These are phyloP conservation scores for Ptycholaimellus sp. DNA, from an alignment of 2,888 invertebrate species.

Conservation along the genomic window DNA sequence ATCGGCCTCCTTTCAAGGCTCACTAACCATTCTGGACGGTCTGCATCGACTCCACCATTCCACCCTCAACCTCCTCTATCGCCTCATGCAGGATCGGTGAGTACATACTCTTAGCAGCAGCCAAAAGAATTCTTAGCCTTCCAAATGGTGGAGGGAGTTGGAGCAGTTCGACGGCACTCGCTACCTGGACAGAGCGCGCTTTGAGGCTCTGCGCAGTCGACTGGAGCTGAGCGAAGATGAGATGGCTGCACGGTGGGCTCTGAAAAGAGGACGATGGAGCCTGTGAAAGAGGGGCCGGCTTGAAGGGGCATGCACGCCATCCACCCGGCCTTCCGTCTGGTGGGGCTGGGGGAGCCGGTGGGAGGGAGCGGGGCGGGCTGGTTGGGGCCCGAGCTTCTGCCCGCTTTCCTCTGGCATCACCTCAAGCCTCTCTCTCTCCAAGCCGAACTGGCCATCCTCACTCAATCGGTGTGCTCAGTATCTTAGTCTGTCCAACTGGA, in stretches of 20 bases:
- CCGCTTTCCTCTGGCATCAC: too few relatives aligned
- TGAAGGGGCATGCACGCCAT: slow-evolving; percentile 44
- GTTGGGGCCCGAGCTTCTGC: slow-evolving; percentile 10
- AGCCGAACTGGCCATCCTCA: slow-evolving; percentile 6
- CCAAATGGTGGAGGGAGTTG: slow-evolving; percentile 43
- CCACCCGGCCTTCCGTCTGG: slow-evolving; percentile 59
- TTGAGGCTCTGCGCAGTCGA: slow-evolving; percentile 42
- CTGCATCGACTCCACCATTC: slow-evolving; percentile 70
- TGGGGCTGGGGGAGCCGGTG: slow-evolving; percentile 57
- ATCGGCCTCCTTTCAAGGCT: slow-evolving; percentile 23
- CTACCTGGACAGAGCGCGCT: slow-evolving; percentile 50
- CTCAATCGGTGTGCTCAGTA: slow-evolving; percentile 1
- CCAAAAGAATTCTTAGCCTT: too few relatives aligned
- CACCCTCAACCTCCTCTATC: slow-evolving; percentile 63
- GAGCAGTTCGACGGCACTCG: slow-evolving; percentile 73
- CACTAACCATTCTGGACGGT: slow-evolving; percentile 57
- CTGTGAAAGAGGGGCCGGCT: too few relatives aligned
- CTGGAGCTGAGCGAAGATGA: slow-evolving; percentile 38
- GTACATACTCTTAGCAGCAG: too few relatives aligned
- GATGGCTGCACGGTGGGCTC: slow-evolving; percentile 26
- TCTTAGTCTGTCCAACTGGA: too few relatives aligned
- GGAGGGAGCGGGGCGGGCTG: slow-evolving; percentile 9
- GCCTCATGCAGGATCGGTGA: slow-evolving; percentile 13
- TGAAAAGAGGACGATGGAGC: too few relatives aligned
- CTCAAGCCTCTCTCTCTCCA: slow-evolving; percentile 2